Percentiles rank a stretch among this genome's conserved stretches.
phyloP scores from a whole-genome alignment of 92 coral and sea anemone species.

The Parazoanthus swiftii region DNA sequence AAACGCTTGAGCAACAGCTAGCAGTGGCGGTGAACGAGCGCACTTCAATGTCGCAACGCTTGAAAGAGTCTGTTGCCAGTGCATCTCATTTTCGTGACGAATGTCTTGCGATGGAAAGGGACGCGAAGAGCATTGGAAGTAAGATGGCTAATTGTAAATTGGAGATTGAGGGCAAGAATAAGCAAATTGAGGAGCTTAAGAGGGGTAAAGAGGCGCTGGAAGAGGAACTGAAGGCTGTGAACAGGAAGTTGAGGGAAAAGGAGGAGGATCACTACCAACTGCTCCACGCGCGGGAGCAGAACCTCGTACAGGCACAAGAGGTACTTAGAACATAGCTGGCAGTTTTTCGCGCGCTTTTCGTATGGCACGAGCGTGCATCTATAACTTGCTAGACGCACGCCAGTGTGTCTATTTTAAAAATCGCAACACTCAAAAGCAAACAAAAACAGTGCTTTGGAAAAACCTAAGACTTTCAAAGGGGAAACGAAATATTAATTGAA shows the following conservation, averaged over 20 bases:
- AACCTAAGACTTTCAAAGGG: no score
- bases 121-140: constrained; percentile 61
- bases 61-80: constrained; percentile 66
- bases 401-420: no score
- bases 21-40: constrained; percentile 73
- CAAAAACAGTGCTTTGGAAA: no score
- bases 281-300: constrained; percentile 46
- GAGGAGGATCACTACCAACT: constrained; percentile 57
- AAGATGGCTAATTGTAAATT: constrained; percentile 47
- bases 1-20: constrained; percentile 69
- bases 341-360: no score
- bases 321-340: not conserved
- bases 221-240: constrained; percentile 64
- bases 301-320: constrained; percentile 11
- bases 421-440: no score
- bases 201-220: constrained; percentile 63
- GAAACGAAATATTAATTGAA: no score
- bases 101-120: constrained; percentile 61
- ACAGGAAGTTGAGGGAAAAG: constrained; percentile 60
- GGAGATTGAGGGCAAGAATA: constrained; percentile 58
- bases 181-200: constrained; percentile 67
- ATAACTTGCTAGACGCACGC: no score
- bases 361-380: no score
- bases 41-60: constrained; percentile 53
- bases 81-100: constrained; percentile 66